A percentile compares a stretch with the other conserved stretches of the same genome.
Conservation (phyloP, 2,797 vertebrate genomes). For the Falco naumanni region DNA sequence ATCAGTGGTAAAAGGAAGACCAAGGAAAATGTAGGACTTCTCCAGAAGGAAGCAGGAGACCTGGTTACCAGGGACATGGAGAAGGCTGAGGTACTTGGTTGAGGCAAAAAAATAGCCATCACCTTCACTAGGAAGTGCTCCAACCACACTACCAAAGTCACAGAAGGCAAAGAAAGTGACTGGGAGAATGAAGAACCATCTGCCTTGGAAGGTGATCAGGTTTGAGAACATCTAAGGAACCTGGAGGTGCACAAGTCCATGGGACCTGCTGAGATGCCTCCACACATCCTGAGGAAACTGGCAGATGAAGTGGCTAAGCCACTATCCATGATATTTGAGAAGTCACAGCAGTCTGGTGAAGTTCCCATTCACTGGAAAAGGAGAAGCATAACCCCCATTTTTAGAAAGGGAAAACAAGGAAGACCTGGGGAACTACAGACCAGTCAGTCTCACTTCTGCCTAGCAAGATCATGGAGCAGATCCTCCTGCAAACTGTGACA, state of each 20-base stretch:
- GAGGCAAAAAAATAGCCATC: too few relatives aligned
- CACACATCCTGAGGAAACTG: neutral
- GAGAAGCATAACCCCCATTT: neutral
- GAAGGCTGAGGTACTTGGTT: neutral
- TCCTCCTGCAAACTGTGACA: neutral
- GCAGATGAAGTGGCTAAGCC: neutral
- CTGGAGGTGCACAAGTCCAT: neutral
- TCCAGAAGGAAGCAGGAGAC: neutral
- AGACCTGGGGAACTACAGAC: rapidly evolving
- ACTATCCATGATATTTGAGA: neutral
- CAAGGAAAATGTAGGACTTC: neutral
- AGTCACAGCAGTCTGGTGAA: neutral
- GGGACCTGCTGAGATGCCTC: neutral
- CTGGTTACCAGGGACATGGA: neutral
- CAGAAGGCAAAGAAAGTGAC: neutral
- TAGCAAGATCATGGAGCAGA: neutral
- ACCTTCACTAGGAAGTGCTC: neutral
- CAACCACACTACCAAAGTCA: neutral
- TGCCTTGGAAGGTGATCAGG: neutral
- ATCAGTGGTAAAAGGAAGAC: neutral
- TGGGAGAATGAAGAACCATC: neutral
- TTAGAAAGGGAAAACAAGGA: neutral
- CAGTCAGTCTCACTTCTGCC: neutral
- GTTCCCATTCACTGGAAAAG: neutral
- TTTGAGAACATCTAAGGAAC: neutral